Base-by-base conservation (phyloP, 2,888 invertebrate genomes). In the Conops quadrifasciatus region DNA sequence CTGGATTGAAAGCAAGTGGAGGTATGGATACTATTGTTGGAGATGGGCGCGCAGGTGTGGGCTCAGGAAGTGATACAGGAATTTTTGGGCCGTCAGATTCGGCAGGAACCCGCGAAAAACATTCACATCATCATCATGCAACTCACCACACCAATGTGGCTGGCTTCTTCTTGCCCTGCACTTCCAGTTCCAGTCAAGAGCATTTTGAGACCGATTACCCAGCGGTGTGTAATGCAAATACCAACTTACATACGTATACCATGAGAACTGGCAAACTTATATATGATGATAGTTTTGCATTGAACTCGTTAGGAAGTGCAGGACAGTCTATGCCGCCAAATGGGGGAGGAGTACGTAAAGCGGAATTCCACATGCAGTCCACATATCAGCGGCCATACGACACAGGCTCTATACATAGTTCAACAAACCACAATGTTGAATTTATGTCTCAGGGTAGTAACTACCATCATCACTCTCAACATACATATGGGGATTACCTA, bases 201-300 rank as follows among this genome's bases (percentile, higher is more conserved):
- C 93, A 94, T 82, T 93, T 93, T 80, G 92, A 92, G 77, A 92
- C 93, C 7, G 91, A 93, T 76, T 95, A 94, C 82, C 94, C 94
- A 5, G 93, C 94, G 15, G 92, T 94, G 76, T 94, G 94, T 82
- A 93, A 92, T 80, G 92, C 94, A 3, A 95, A 94, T 80, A 93
- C 94, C 13, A 94, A 94, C 76, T 89, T 94, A 15, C 91, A 94
- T 77, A 94, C 94, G 62, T 95, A 94, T 81, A 93, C 94, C 0
- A 87, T 93, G 83, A 89, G 93, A 73, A 92, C 92, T 7, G 92
- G 92, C 0, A 93, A 92, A 81, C 91, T 92, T 45, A 91, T 93
- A 60, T 93, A 93, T 80, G 93, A 93, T 81, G 91, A 89, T 77
- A 88, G 88, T 76, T 90, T 88, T 80, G 89, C 89, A 0, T 80